Evolutionary conservation across 1,140 invertebrate genomes (phyloP), one percentile per base, ranked within the genome.

Genomic region (Bathynomus jamesi): DNA sequence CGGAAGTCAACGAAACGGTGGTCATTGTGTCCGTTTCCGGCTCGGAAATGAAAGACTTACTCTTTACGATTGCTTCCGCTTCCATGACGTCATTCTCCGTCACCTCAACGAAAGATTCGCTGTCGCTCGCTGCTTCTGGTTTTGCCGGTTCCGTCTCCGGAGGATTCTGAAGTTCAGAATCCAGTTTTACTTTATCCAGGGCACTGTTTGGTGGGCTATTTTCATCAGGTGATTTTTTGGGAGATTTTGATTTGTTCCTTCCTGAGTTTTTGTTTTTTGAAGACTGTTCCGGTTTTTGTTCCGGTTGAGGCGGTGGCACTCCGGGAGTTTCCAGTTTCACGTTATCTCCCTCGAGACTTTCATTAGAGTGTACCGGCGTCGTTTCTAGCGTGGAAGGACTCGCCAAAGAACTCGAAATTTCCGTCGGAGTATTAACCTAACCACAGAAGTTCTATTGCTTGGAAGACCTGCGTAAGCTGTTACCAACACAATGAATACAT

Each of bases 1-100:
- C 71, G 5, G 78, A 79, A 11, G 83, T 84, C 28, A 88, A 78
- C 0, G 87, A 87, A 2, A 85, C 85, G 4, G 85, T 86, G 28
- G 86, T 87, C 64, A 87, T 82, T 4, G 87, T 87, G 70, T 87
- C 87, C 3, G 87, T 87, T 28, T 83, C 82, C 25, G 76, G 71
- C 46, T 86, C 83, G 65, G 86, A 86, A 72, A 84, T 83, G 28
- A 85, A 84, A 0, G 85, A 86, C 2, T 86, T 85, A 46, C 70
- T 76, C 30, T 40, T 40, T 40, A 40, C 7, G 32, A 8, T 17
- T 40, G 7, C 17, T 17, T 40, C 32, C 7, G 32, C 32, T 40
- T 8, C 32, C 17, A 40, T 40, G 17, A 40, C 7, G 17, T 40
- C 32, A 17, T 40, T 7, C 17, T 40, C 32, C 32, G 32, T 7